Base-by-base conservation (phyloP, 2,113 vertebrate species). In the Phasianus colchicus region DNA sequence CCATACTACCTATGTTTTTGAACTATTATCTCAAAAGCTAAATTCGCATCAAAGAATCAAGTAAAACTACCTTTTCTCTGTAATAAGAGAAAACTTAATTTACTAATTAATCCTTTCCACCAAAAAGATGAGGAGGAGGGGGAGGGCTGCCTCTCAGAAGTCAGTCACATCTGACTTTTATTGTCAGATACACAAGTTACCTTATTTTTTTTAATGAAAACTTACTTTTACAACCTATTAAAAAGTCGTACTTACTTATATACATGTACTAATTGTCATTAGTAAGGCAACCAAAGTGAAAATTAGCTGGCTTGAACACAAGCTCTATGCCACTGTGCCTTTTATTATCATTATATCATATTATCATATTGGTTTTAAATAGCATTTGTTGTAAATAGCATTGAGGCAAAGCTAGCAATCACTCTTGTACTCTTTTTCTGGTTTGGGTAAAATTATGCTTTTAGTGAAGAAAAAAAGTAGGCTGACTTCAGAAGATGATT, bases 131-230 rank as follows among this genome's bases (percentile, higher is more conserved):
- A 1, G 2, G 48, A 50, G 48, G 48, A 11, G 47, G 20, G 22
- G 10, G 3, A 3, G 1, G 25, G 66, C 40, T 12, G 27, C 5
- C 8, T 32, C 10, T 45, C 2, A 0, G 21, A 78, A 24, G 73
- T 27, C 27, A 57, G 54, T 36, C 52, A 77, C 7, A 52, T 1
- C 2, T 15, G 20, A 27, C 16, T 83, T 69, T 73, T 63, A 58
- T 29, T 24, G 38, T 1, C 67, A 90, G 13, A 67, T n/a, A 83
- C 6, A 24, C 14, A 52, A 57, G 10, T 19, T 25, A 9, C 30
- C 36, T 50, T 40, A 10, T 58, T 11, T 11, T 82, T 84, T 83
- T 57, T 75, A 64, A 81, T 32, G 7, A 80, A 57, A 43, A 40
- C 20, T 12, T n/a, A 43, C 5, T 73, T 84, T 77, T 54, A 76